These are phyloP conservation scores for Orthosia gracilis DNA, from an alignment of 2,888 invertebrate species.

Conservation along the genomic window DNA sequence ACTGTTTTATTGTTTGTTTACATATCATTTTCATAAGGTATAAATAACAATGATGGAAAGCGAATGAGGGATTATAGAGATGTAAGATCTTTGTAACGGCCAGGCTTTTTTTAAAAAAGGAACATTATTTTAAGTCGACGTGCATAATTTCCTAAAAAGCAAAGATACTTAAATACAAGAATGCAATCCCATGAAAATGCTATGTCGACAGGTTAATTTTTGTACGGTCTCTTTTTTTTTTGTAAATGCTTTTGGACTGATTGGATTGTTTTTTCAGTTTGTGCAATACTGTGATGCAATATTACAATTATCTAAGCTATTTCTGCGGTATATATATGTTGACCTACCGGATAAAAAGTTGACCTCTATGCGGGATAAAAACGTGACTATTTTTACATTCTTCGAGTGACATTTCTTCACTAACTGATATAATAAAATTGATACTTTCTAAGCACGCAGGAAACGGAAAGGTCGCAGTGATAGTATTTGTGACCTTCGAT, in stretches of 20 bases:
- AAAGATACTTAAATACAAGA: too few relatives aligned
- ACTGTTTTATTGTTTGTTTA: not conserved
- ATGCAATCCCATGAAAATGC: too few relatives aligned
- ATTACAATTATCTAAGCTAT: not conserved
- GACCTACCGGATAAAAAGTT: slow-evolving; percentile 3
- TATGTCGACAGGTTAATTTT: too few relatives aligned
- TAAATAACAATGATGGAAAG: too few relatives aligned
- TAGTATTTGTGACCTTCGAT: not conserved
- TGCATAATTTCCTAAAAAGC: too few relatives aligned
- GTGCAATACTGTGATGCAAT: not conserved
- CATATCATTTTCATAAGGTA: not conserved
- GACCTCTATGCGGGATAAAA: slow-evolving; percentile 2
- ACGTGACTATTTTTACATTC: slow-evolving; percentile 39
- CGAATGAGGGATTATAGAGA: not conserved
- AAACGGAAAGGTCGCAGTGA: not conserved
- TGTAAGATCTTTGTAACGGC: not conserved
- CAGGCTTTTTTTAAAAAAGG: not conserved
- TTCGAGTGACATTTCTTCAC: slow-evolving; percentile 16
- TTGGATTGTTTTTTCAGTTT: not conserved
- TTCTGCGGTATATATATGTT: slow-evolving; percentile 4
- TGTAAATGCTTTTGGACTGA: not conserved
- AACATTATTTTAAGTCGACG: too few relatives aligned
- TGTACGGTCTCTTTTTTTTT: not conserved
- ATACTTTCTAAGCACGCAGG: slow-evolving; percentile 8
- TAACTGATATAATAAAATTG: not conserved